These are phyloP conservation scores for Phyllostomus hastatus DNA, from an alignment of 2,113 vertebrate genomes.

Conservation along the genomic window DNA sequence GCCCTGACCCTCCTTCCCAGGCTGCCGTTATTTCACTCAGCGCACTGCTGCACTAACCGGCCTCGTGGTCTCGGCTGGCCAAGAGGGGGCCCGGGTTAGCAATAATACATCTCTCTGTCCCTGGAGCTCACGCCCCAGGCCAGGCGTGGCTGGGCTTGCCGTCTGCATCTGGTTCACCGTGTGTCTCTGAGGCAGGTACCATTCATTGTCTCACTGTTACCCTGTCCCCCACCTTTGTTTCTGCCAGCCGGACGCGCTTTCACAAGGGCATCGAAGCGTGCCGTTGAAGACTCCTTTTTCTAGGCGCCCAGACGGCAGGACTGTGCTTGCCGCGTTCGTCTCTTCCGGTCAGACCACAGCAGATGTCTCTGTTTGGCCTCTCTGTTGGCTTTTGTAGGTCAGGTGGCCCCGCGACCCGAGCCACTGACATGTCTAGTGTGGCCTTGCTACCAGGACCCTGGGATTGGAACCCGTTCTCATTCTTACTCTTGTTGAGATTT, in stretches of 20 bases:
- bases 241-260: neutral
- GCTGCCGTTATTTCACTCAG: neutral
- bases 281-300: neutral
- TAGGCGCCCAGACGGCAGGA: neutral
- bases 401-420: neutral
- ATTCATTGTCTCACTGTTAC: neutral
- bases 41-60: neutral
- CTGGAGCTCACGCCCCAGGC: neutral
- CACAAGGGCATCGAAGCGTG: neutral
- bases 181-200: neutral
- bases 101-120: no score
- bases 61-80: neutral
- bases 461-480: neutral
- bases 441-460: neutral
- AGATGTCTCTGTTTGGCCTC: neutral
- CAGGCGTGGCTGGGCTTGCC: neutral
- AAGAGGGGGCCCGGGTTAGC: neutral
- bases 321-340: neutral
- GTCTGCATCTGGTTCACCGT: neutral
- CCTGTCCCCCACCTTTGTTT: neutral
- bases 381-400: neutral
- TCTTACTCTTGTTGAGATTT: neutral
- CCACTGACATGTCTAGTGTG: fast-evolving
- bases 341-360: fast-evolving
- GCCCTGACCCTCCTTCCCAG: neutral